Percentiles rank a stretch among this genome's conserved stretches.
Evolutionary conservation across 2,113 vertebrate genomes (phyloP).

Genomic region (Psittacula cyanocephala): DNA sequence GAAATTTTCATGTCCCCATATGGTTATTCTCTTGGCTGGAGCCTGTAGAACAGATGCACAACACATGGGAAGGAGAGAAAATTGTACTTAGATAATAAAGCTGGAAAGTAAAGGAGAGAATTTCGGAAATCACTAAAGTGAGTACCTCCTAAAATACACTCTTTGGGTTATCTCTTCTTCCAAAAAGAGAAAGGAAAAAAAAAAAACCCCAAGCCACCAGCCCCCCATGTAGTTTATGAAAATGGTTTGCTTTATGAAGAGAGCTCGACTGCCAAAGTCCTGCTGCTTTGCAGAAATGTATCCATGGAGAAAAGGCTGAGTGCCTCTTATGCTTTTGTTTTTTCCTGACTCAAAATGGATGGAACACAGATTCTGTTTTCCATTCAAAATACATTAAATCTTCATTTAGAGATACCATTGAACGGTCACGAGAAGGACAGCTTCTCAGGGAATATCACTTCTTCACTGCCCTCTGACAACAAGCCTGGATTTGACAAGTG

Average conservation of each 20-base stretch:
- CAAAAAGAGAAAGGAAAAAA: background rate
- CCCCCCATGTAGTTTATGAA: background rate
- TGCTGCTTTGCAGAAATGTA: conserved; percentile 25
- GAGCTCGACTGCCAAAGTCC: conserved; percentile 5
- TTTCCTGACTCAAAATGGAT: conserved; percentile 38
- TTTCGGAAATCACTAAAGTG: conserved; percentile 31
- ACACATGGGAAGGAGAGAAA: conserved; percentile 53
- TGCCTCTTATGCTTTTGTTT: background rate
- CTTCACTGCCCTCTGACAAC: conserved; percentile 39
- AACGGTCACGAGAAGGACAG: conserved; percentile 57
- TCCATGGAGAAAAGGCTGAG: conserved; percentile 28
- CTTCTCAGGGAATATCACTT: conserved; percentile 67
- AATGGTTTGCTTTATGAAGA: conserved; percentile 30
- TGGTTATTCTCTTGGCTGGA: conserved; percentile 61
- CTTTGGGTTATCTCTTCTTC: background rate
- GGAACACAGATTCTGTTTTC: conserved; percentile 39
- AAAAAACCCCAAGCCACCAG: background rate
- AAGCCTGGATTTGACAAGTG: conserved; percentile 56
- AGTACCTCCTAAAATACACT: background rate
- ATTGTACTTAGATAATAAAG: conserved; percentile 27
- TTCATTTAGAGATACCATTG: conserved; percentile 61
- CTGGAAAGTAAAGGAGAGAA: conserved; percentile 10
- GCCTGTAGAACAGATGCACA: conserved; percentile 45
- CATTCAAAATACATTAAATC: conserved; percentile 64
- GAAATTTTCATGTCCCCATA: conserved; percentile 63